Conservation (phyloP, 2,113 vertebrate genomes). For the Planiliza haematocheilus region DNA sequence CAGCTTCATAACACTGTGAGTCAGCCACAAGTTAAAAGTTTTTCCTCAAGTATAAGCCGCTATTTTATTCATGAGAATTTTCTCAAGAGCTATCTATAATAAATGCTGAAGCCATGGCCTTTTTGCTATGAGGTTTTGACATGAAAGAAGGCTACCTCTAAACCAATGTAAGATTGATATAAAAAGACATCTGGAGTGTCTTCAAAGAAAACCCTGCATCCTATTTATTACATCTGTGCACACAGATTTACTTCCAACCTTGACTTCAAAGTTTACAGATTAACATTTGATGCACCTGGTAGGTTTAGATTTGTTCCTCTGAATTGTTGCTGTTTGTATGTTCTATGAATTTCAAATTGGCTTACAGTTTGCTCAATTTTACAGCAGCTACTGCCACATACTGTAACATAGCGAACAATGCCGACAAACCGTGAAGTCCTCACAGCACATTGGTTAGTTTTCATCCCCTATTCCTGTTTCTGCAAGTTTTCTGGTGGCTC, state of each 20-base stretch:
- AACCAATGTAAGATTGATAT: slow-evolving; percentile 78
- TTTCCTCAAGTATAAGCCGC: slow-evolving; percentile 54
- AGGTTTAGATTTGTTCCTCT: slow-evolving; percentile 57
- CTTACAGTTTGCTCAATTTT: not conserved
- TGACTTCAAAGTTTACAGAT: slow-evolving; percentile 81
- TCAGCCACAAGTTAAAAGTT: slow-evolving; percentile 61
- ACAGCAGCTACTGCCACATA: not conserved
- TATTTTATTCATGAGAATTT: slow-evolving; percentile 79
- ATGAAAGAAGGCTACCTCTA: slow-evolving; percentile 82
- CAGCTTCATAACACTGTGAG: slow-evolving; percentile 23
- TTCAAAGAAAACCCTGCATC: slow-evolving; percentile 82
- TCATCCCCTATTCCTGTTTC: not conserved
- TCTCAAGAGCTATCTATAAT: slow-evolving; percentile 77
- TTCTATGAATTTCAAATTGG: slow-evolving; percentile 24
- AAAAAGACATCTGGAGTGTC: slow-evolving; percentile 79
- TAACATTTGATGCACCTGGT: slow-evolving; percentile 73
- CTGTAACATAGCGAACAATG: not conserved
- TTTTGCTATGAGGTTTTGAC: slow-evolving; percentile 78
- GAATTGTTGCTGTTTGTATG: slow-evolving; percentile 38
- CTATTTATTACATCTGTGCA: slow-evolving; percentile 80
- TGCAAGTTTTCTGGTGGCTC: too few species aligned
- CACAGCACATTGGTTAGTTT: not conserved
- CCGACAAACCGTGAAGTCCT: not conserved
- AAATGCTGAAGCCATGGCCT: slow-evolving; percentile 77
- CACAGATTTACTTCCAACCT: slow-evolving; percentile 73